A percentile compares a stretch with the other conserved stretches of the same genome.
These are phyloP conservation scores for Deroplatys truncata DNA, from an alignment of 2,888 invertebrate species.

Conservation along the genomic window DNA sequence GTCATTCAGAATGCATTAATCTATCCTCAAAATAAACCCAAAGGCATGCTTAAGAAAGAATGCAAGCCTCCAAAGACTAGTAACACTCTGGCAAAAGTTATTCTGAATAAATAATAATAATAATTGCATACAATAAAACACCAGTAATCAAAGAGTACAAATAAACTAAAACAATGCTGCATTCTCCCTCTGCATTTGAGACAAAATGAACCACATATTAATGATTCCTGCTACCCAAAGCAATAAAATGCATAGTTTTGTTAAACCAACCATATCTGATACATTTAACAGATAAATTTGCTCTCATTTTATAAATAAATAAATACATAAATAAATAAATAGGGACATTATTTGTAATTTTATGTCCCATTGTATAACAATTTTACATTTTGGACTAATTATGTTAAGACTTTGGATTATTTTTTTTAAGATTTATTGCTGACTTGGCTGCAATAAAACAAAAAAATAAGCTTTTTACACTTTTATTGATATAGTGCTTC, in stretches of 20 bases:
- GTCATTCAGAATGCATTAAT: no score
- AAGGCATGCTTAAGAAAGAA: neutral
- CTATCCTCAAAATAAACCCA: neutral
- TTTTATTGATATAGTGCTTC: neutral
- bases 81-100: neutral
- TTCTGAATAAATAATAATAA: neutral
- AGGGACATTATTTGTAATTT: neutral
- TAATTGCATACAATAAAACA: neutral
- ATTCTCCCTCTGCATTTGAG: neutral
- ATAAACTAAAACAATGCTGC: neutral
- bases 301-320: neutral
- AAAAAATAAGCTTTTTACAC: neutral
- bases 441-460: neutral
- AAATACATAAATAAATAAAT: neutral
- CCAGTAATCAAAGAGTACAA: neutral
- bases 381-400: neutral
- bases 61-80: neutral
- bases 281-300: neutral
- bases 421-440: neutral
- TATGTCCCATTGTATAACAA: neutral
- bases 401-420: neutral
- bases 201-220: no score
- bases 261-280: neutral
- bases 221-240: neutral
- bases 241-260: neutral